phyloP scores from a whole-genome alignment of 2,888 invertebrate species.

The Alviniconcha strummeri region DNA sequence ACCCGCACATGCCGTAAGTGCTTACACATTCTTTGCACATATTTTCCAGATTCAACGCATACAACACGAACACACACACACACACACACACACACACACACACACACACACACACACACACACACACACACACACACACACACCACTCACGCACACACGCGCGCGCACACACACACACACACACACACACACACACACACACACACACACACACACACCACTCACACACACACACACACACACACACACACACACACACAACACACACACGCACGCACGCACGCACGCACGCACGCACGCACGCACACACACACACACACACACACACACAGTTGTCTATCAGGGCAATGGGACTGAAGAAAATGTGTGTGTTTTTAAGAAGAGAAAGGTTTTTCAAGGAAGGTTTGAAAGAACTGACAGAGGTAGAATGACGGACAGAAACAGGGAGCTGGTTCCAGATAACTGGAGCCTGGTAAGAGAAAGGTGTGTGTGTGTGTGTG shows the following conservation, averaged over 20 bases:
- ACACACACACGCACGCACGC: constrained; percentile 16
- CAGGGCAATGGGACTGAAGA: not conserved
- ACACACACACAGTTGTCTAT: not conserved
- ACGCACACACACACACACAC: constrained; percentile 24
- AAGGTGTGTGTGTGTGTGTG: constrained; percentile 4
- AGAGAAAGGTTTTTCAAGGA: too few relatives aligned
- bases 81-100: constrained; percentile 5
- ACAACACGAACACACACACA: not conserved
- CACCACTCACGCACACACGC: not conserved
- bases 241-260: not conserved
- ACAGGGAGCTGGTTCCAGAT: too few relatives aligned
- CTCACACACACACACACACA: not conserved
- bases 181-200: too few relatives aligned
- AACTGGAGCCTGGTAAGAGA: not conserved
- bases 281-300: constrained; percentile 8
- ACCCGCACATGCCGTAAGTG: not conserved
- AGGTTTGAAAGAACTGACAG: too few relatives aligned
- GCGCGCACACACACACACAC: not conserved
- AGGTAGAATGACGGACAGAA: too few relatives aligned
- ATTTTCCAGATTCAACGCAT: not conserved
- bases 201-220: not conserved
- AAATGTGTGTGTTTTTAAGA: too few relatives aligned
- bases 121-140: too few relatives aligned
- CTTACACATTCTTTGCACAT: not conserved
- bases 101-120: not conserved